Evolutionary conservation across 1,140 invertebrate genomes (phyloP).

Genomic region (Pentalonia nigronervosa): DNA sequence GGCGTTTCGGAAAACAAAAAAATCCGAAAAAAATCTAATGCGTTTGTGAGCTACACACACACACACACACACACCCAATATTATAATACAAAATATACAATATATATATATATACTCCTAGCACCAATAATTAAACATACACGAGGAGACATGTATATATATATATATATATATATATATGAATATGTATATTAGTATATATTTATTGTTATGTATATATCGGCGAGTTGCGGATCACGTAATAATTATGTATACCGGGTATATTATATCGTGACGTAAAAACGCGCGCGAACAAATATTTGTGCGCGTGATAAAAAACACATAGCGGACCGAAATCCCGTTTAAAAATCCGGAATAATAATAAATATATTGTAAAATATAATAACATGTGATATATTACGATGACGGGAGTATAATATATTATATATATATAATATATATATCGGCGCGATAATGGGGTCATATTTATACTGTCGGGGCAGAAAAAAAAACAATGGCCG

Average conservation of each 20-base stretch:
- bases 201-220: not conserved
- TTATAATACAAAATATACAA: not conserved
- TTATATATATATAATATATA: too few relatives aligned
- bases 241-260: not conserved
- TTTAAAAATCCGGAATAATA: conserved; percentile 21
- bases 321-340: not conserved
- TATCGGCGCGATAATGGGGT: not conserved
- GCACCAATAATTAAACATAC: not conserved
- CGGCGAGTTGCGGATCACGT: not conserved
- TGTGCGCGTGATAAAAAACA: not conserved
- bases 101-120: not conserved
- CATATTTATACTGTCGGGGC: not conserved
- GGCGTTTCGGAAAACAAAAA: not conserved
- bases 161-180: not conserved
- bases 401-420: not conserved
- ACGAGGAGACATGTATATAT: not conserved
- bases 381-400: not conserved
- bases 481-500: not conserved
- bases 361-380: not conserved
- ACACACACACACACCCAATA: not conserved
- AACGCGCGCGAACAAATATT: not conserved
- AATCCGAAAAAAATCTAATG: not conserved
- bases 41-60: not conserved
- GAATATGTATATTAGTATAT: not conserved
- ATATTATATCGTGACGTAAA: not conserved